Evolutionary conservation across 1,140 invertebrate species (phyloP), one percentile per base, ranked within the genome.

Genomic region (Apis dorsata): DNA sequence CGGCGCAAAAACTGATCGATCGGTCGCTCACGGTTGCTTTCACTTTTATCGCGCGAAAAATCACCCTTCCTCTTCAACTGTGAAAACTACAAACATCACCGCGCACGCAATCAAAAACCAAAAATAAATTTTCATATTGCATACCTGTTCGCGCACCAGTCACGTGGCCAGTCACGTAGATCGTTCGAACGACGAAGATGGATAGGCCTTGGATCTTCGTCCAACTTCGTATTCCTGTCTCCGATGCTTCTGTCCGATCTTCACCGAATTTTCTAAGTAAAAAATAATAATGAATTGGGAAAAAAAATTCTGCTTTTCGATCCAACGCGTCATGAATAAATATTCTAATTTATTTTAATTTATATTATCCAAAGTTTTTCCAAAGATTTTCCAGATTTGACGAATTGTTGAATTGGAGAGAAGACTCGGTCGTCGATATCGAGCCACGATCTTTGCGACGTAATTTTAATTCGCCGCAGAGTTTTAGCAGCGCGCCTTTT

Each of bases 11-110:
- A 75, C 62, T 70, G 28, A 75, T 74, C 62, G 79, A 75, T 44
- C 60, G 60, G 28, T 53, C 55, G 66, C 5, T 81, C 71, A 60
- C 59, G 70, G 70, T 65, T 66, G 53, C 79, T 81, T 81, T 81
- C 79, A 68, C 79, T 81, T 75, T 81, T 74, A 13, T 55, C 53
- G 24, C 62, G 62, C 21, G 79, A 51, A 81, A 75, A 49, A n/a
- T 66, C 53, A 21, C 21, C 15, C 17, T 72, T 66, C 44, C 13
- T n/a, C 13, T 5, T 24, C 49, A 49, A 17, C 21, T 28, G 5
- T 3, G 70, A 19, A 21, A 72, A 72, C 55, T 15, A 17, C 24
- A 7, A 2, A 63, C 62, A 13, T 9, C 11, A 34, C 34, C 34
- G 2, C 44, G 44, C 28, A 24, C 34, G 5, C 34, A 44, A 59